Evolutionary conservation across 2,888 invertebrate species (phyloP).

Genomic region (Pammene aurita): DNA sequence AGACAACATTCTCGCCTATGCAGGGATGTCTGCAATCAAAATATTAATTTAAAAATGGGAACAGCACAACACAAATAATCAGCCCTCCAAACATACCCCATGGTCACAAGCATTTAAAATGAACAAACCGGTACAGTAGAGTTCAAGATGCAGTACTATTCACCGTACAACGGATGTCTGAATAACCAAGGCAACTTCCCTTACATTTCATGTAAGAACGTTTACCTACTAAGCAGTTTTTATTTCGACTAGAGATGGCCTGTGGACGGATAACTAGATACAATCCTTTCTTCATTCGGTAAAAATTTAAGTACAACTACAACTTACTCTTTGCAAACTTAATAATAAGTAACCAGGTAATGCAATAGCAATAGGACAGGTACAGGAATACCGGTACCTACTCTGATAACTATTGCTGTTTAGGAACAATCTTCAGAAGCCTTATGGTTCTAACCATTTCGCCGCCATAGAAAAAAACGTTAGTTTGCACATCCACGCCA

Average conservation of each 20-base stretch:
- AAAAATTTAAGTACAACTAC: too few relatives aligned
- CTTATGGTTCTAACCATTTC: too few relatives aligned
- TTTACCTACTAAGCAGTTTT: background rate
- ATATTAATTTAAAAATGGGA: constrained; percentile 30
- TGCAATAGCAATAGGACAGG: too few relatives aligned
- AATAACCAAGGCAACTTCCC: constrained; percentile 36
- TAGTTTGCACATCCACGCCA: too few relatives aligned
- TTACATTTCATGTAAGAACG: constrained; percentile 43
- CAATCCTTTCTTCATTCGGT: too few relatives aligned
- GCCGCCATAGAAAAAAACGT: too few relatives aligned
- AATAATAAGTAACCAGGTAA: too few relatives aligned
- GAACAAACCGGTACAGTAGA: constrained; percentile 22
- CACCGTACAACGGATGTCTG: constrained; percentile 46
- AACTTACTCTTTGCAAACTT: too few relatives aligned
- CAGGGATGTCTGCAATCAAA: constrained; percentile 20
- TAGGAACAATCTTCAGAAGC: too few relatives aligned
- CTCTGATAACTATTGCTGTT: too few relatives aligned
- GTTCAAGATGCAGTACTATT: constrained; percentile 62
- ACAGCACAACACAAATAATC: constrained; percentile 7
- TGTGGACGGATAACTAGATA: too few relatives aligned
- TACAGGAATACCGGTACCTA: too few relatives aligned
- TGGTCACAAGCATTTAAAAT: constrained; percentile 17
- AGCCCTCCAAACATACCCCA: constrained; percentile 19
- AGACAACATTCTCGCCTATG: constrained; percentile 1
- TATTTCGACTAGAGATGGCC: background rate